Conservation (phyloP, 2,888 invertebrate species). For the Perithous albicinctus region DNA sequence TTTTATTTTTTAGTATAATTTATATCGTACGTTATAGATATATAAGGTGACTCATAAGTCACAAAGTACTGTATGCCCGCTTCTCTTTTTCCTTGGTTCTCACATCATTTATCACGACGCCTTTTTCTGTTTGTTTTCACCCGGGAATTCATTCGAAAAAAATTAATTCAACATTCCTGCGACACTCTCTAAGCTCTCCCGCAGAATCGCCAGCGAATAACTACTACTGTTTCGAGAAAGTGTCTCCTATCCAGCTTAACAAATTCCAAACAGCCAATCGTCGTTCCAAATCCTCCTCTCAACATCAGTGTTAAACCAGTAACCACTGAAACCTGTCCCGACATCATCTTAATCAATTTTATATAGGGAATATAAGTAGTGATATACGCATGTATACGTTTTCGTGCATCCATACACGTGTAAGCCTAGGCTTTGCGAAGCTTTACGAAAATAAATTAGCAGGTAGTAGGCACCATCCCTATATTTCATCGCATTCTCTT, state of each 20-base stretch:
- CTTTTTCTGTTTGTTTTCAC: conserved; percentile 2
- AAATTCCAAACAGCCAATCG: conserved; percentile 12
- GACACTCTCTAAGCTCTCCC: conserved; percentile 1
- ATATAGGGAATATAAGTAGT: conserved; percentile 37
- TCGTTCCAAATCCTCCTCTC: conserved; percentile 11
- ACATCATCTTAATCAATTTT: conserved; percentile 40
- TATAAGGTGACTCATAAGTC: conserved; percentile 34
- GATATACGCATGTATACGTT: conserved; percentile 37
- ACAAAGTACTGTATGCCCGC: conserved; percentile 43
- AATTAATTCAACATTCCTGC: neutral
- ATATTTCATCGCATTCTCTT: conserved; percentile 40
- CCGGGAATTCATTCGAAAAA: conserved; percentile 28
- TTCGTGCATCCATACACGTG: conserved; percentile 24
- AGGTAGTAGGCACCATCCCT: conserved; percentile 70
- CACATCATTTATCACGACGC: conserved; percentile 28
- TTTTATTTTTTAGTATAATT: conserved; percentile 33
- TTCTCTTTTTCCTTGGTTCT: neutral
- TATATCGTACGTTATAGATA: conserved; percentile 27
- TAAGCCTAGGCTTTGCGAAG: conserved; percentile 31
- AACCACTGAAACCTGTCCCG: conserved; percentile 47
- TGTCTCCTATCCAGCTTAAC: neutral
- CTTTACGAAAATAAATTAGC: conserved; percentile 78
- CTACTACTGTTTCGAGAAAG: conserved; percentile 18
- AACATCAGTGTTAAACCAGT: conserved; percentile 56
- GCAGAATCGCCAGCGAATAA: conserved; percentile 57